phyloP scores from a whole-genome alignment of 2,888 invertebrate species.

The Deilephila elpenor region DNA sequence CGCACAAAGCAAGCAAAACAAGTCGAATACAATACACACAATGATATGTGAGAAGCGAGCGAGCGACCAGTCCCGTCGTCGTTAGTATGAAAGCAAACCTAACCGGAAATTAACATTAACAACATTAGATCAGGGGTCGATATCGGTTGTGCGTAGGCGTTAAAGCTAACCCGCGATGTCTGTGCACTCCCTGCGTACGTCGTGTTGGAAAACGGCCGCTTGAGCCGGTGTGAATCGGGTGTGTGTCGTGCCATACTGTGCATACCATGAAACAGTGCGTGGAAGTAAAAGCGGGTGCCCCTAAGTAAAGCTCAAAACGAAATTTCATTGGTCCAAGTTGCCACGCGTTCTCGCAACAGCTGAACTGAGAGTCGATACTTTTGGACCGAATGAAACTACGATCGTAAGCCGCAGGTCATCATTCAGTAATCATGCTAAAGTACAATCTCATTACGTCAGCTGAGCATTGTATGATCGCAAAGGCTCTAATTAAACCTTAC shows the following conservation, averaged over 20 bases:
- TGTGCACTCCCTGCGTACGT: conserved; percentile 59
- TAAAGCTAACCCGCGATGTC: conserved; percentile 67
- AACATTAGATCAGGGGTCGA: conserved; percentile 57
- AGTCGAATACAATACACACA: conserved; percentile 76
- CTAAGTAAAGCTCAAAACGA: conserved; percentile 13
- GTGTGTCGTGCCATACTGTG: conserved; percentile 71
- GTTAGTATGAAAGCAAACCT: conserved; percentile 77
- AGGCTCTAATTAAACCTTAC: conserved; percentile 38
- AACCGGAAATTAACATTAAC: conserved; percentile 65
- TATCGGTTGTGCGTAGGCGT: conserved; percentile 64
- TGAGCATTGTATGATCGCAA: conserved; percentile 21
- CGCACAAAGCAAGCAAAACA: conserved; percentile 82
- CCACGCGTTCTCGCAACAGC: background rate
- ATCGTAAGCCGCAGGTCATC: conserved; percentile 19
- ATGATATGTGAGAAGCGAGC: conserved; percentile 83
- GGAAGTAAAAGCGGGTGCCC: conserved; percentile 38
- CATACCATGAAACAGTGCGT: conserved; percentile 64
- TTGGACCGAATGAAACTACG: conserved; percentile 26
- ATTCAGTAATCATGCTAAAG: conserved; percentile 28
- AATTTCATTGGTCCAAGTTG: conserved; percentile 13
- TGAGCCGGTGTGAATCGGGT: conserved; percentile 83
- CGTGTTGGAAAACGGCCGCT: conserved; percentile 59
- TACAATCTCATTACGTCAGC: conserved; percentile 13
- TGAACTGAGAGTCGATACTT: background rate
- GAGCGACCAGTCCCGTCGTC: conserved; percentile 54